Evolutionary conservation across 2,797 vertebrate genomes (phyloP).

Genomic region (Hemitrygon akajei): DNA sequence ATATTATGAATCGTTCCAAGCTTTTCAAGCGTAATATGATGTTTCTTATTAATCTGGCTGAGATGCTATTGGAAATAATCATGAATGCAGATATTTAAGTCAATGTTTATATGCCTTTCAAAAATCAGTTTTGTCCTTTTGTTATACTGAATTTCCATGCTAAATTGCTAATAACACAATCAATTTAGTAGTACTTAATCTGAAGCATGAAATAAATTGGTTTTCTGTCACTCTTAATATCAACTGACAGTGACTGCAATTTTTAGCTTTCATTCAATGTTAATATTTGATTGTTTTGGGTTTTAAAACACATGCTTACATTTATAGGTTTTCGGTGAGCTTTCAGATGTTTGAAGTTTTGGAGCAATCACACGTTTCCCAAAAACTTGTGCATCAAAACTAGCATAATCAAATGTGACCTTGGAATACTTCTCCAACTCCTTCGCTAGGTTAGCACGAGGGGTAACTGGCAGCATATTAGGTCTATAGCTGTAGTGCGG

Average conservation of each 20-base stretch:
- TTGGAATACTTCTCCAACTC: conserved; percentile 99
- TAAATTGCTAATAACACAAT: conserved; percentile 52
- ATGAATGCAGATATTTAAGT: conserved; percentile 11
- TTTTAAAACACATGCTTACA: conserved; percentile 65
- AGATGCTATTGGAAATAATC: not conserved
- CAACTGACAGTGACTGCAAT: conserved; percentile 54
- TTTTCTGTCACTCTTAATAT: conserved; percentile 57
- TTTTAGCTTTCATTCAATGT: conserved; percentile 51
- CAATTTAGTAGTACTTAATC: conserved; percentile 49
- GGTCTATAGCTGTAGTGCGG: conserved; percentile 87
- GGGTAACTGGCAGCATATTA: conserved; percentile 76
- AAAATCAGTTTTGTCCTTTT: conserved; percentile 52
- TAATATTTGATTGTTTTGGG: conserved; percentile 51
- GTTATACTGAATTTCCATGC: conserved; percentile 50
- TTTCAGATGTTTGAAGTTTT: conserved; percentile 96
- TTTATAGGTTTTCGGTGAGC: conserved; percentile 98
- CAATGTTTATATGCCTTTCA: not conserved
- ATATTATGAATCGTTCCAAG: not conserved
- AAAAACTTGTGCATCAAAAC: conserved; percentile 97
- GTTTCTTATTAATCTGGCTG: not conserved
- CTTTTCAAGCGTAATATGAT: not conserved
- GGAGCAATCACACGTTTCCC: conserved; percentile 95
- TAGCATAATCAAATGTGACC: conserved; percentile 98
- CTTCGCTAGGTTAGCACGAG: conserved; percentile 91
- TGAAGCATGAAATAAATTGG: conserved; percentile 50